Evolutionary conservation across 1,140 invertebrate genomes (phyloP).

Genomic region (Diachasma alloeum): DNA sequence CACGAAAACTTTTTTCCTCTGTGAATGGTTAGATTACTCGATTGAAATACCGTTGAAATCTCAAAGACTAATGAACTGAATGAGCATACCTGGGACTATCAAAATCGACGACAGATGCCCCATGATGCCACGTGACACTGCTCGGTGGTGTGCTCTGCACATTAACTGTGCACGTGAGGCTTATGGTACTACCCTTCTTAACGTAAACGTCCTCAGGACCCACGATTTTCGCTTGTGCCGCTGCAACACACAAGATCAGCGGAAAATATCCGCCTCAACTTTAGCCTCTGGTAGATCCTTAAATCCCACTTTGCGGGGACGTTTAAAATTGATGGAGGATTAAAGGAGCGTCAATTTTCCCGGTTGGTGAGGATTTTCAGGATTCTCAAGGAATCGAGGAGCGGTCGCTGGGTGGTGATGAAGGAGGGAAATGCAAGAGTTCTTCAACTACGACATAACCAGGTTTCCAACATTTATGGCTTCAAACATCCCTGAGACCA

Average conservation of each 20-base stretch:
- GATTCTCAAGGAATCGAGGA: background rate
- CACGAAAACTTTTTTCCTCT: too few relatives aligned
- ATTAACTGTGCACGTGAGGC: constrained; percentile 86
- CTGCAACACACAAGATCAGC: constrained; percentile 69
- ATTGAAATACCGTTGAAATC: too few relatives aligned
- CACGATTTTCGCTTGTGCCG: constrained; percentile 84
- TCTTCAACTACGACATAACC: background rate
- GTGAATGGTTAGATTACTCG: too few relatives aligned
- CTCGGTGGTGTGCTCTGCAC: constrained; percentile 84
- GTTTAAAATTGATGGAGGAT: constrained; percentile 7
- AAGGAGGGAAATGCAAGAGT: background rate
- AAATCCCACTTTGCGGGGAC: background rate
- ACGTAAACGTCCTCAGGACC: constrained; percentile 89
- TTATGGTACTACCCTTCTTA: constrained; percentile 90
- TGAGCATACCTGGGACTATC: constrained; percentile 76
- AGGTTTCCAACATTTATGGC: background rate
- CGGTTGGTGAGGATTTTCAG: background rate
- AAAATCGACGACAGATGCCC: constrained; percentile 81
- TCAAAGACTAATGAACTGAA: background rate
- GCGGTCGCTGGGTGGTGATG: background rate
- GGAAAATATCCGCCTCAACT: constrained; percentile 21
- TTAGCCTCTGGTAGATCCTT: background rate
- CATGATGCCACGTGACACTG: constrained; percentile 83
- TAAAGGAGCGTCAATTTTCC: constrained; percentile 5
- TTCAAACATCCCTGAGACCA: background rate